These are phyloP conservation scores for Alexandromys fortis DNA, from an alignment of 2,113 vertebrate genomes.

Conservation along the genomic window DNA sequence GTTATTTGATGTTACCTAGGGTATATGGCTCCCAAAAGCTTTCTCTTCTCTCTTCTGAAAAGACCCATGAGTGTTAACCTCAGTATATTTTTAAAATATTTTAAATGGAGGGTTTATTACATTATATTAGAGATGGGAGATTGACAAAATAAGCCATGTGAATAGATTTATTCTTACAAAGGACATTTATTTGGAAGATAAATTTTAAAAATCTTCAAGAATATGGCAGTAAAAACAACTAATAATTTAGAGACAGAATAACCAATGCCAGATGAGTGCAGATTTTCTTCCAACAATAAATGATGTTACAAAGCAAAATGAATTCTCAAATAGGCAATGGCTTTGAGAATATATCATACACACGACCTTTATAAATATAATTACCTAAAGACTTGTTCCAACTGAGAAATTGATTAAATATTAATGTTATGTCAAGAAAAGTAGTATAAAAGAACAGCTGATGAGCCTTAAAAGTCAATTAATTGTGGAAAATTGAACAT, in stretches of 20 bases:
- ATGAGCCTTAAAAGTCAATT: constrained; percentile 30
- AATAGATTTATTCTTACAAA: neutral
- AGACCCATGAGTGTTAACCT: neutral
- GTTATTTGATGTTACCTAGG: neutral
- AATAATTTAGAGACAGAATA: neutral
- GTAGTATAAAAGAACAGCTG: neutral
- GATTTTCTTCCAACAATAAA: neutral
- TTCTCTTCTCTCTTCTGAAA: neutral
- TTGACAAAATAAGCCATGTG: neutral
- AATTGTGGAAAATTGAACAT: neutral
- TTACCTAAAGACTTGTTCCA: neutral
- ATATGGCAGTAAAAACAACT: neutral
- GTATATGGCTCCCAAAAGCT: neutral
- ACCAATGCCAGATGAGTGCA: neutral
- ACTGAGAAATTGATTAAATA: neutral
- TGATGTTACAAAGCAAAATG: neutral
- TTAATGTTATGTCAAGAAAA: constrained; percentile 21
- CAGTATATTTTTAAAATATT: neutral
- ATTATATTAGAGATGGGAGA: neutral
- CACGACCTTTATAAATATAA: neutral
- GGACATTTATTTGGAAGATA: neutral
- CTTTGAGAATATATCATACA: neutral
- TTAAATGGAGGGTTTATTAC: neutral
- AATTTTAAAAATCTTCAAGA: neutral
- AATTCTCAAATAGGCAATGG: neutral